Base-by-base conservation (phyloP, 2,888 invertebrate species). In the Iselma pallidipennis region DNA sequence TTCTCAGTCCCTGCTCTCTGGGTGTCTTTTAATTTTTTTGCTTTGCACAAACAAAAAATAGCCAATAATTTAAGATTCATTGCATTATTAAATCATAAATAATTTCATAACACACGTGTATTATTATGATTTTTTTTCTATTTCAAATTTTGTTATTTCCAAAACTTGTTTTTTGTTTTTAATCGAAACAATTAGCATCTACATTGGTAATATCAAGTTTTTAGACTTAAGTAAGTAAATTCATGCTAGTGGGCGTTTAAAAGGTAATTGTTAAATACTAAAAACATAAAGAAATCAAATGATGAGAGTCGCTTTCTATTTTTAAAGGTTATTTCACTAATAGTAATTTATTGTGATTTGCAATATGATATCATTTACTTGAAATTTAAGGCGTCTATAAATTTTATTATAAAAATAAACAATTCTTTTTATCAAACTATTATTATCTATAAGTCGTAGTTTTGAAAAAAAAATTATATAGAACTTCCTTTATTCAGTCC, bases 261-360 rank as follows among this genome's bases (percentile, higher is more conserved):
- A 42, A 69, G 60, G 70, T 69, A 68, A 70, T 63, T 62, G 69
- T 69, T 68, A 68, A 37, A 37, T 33, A 37, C 16, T 37, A 16
- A 37, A 16, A 16, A 9, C 55, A 62, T 59, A 66, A 52, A 56
- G 57, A 55, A 55, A 60, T 50, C 57, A 50, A 61, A 33, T 19
- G 63, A 69, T 63, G 68, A 68, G 61, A 61, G 45, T 61, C 55
- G 70, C 74, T 76, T 76, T 76, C 76, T 76, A 76, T 75, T 76
- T 75, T 73, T 74, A 75, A 74, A 74, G 69, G 71, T 76, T 76
- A 70, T 69, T 71, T 71, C 73, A 72, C 69, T 58, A 14, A 50
- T 26, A 28, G 31, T 57, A 61, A 62, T 62, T 62, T 62, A 61
- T 61, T 61, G 57, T 57, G 51, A 62, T 62, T 55, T 58, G 50